Evolutionary conservation across 2,888 invertebrate genomes (phyloP).

Genomic region (Epistrophella euchroma): DNA sequence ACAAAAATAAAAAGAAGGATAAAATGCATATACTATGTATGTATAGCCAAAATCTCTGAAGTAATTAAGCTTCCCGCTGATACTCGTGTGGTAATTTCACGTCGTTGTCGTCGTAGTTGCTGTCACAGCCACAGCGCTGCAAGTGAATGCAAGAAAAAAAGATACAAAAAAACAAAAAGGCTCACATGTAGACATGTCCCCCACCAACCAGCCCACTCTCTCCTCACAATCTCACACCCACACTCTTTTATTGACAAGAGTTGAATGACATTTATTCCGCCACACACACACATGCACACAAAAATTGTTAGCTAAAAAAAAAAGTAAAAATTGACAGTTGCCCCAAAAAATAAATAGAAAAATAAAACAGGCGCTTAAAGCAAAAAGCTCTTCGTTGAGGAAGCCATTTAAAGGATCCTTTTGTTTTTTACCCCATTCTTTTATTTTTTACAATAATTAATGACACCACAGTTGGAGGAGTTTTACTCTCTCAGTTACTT

Average conservation of each 20-base stretch:
- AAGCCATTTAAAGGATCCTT: conserved; percentile 72
- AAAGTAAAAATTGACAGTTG: conserved; percentile 39
- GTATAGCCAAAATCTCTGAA: conserved; percentile 58
- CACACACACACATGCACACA: conserved; percentile 24
- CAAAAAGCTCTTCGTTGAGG: conserved; percentile 63
- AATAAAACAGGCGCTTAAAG: conserved; percentile 50
- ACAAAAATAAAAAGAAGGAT: conserved; percentile 7
- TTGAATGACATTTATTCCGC: conserved; percentile 70
- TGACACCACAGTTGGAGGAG: conserved; percentile 60
- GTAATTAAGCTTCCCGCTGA: conserved; percentile 67
- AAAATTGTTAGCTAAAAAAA: conserved; percentile 1
- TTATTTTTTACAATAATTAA: conserved; percentile 39
- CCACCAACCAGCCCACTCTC: background rate
- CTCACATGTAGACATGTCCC: conserved; percentile 58
- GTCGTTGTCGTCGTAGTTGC: conserved; percentile 36
- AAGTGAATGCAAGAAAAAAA: conserved; percentile 47
- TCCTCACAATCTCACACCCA: conserved; percentile 7
- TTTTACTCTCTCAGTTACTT: conserved; percentile 49
- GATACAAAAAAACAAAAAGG: conserved; percentile 38
- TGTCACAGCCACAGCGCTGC: conserved; percentile 41
- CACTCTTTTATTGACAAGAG: conserved; percentile 60
- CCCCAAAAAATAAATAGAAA: conserved; percentile 43
- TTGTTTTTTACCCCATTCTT: conserved; percentile 13
- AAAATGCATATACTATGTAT: no score
- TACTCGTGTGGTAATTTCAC: conserved; percentile 72